A percentile compares a stretch with the other conserved stretches of the same genome.
Evolutionary conservation across 2,797 vertebrate genomes (phyloP).

Genomic region (Varecia variegata): DNA sequence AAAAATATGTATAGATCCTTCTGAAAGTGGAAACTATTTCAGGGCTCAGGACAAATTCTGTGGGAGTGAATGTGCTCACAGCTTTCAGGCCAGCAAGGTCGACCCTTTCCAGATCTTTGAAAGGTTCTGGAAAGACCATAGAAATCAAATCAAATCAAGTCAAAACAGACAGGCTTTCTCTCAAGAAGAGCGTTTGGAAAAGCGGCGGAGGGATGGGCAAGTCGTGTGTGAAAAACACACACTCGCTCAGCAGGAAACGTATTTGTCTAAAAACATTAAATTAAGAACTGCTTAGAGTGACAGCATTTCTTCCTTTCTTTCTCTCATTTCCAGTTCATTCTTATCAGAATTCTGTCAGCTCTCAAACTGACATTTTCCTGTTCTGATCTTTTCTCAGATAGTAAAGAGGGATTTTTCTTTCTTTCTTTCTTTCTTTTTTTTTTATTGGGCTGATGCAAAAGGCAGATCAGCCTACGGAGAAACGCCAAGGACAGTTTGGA

Average conservation of each 20-base stretch:
- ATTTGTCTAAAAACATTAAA: slow-evolving; percentile 74
- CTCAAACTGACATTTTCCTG: slow-evolving; percentile 88
- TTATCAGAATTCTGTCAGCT: slow-evolving; percentile 88
- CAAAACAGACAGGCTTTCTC: slow-evolving; percentile 80
- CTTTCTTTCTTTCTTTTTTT: slow-evolving; percentile 69
- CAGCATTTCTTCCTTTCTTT: slow-evolving; percentile 67
- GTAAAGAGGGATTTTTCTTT: slow-evolving; percentile 75
- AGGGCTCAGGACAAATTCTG: slow-evolving; percentile 72
- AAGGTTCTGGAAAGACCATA: slow-evolving; percentile 71
- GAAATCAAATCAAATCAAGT: slow-evolving; percentile 83
- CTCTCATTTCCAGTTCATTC: slow-evolving; percentile 79
- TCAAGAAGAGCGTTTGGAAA: slow-evolving; percentile 71
- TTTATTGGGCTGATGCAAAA: slow-evolving; percentile 82
- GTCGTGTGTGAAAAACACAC: slow-evolving; percentile 68
- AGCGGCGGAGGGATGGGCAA: neutral
- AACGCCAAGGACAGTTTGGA: slow-evolving; percentile 85
- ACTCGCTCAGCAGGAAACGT: slow-evolving; percentile 4
- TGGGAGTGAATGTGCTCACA: slow-evolving; percentile 77
- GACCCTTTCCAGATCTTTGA: slow-evolving; percentile 81
- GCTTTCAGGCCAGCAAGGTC: slow-evolving; percentile 79
- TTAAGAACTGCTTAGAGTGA: slow-evolving; percentile 72
- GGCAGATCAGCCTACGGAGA: slow-evolving; percentile 83
- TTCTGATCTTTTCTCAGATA: slow-evolving; percentile 87
- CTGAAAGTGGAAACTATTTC: slow-evolving; percentile 78
- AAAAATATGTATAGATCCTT: slow-evolving; percentile 74